Conservation (phyloP, 2,888 invertebrate genomes). For the Flabesymbios commensalis region DNA sequence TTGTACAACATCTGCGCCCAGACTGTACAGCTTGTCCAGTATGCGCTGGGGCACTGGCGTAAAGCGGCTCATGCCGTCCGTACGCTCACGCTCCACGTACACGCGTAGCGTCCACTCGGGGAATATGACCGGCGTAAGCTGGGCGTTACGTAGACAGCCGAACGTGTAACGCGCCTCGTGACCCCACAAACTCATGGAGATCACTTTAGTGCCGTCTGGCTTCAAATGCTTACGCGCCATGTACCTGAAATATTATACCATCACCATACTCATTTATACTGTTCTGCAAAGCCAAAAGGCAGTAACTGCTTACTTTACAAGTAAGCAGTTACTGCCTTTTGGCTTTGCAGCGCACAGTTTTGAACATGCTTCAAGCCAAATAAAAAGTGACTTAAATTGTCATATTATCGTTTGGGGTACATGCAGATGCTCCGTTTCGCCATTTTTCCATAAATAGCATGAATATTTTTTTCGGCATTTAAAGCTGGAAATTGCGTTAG, state of each 20-base stretch:
- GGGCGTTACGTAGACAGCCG: slow-evolving; percentile 30
- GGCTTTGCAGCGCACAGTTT: no score
- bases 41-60: slow-evolving; percentile 18
- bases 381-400: no score
- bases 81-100: slow-evolving; percentile 19
- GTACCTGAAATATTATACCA: background rate
- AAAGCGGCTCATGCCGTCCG: slow-evolving; percentile 5
- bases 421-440: background rate
- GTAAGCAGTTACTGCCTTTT: no score
- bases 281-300: no score
- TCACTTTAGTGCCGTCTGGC: slow-evolving; percentile 9
- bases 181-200: slow-evolving; percentile 31
- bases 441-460: background rate
- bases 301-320: no score
- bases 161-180: slow-evolving; percentile 20
- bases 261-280: background rate
- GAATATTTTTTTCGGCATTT: no score
- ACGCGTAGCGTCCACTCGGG: slow-evolving; percentile 29
- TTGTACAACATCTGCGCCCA: slow-evolving; percentile 23
- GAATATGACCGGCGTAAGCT: slow-evolving; percentile 24
- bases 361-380: no score
- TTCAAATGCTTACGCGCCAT: no score
- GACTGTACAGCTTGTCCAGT: slow-evolving; percentile 12
- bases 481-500: no score
- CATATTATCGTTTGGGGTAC: no score